phyloP scores from a whole-genome alignment of 2,797 vertebrate genomes.

The Mormyrops attenuatus region DNA sequence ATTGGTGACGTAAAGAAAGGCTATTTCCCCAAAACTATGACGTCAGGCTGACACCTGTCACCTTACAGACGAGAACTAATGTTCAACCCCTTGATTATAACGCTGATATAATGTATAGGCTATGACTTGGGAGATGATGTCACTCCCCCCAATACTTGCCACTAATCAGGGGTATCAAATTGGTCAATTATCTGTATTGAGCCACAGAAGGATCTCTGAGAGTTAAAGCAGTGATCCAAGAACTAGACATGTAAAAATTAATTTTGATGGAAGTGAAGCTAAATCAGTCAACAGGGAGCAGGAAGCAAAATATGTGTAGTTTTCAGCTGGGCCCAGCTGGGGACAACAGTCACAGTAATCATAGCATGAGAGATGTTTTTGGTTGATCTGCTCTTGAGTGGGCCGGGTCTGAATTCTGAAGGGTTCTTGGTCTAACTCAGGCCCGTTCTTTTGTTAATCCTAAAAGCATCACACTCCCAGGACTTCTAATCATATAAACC shows the following conservation, averaged over 20 bases:
- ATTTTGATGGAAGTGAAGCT: background rate
- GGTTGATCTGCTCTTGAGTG: background rate
- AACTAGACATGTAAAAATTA: background rate
- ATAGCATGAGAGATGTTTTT: background rate
- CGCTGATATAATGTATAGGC: background rate
- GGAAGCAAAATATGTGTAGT: background rate
- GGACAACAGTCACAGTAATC: background rate
- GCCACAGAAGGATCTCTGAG: background rate
- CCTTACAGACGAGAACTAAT: background rate
- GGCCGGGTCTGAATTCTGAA: background rate
- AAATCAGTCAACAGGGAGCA: background rate
- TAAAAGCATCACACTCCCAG: background rate
- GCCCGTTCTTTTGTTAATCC: background rate
- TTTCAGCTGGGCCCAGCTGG: background rate
- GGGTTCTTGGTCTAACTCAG: background rate
- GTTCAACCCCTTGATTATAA: background rate
- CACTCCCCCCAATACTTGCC: background rate
- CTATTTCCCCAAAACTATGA: background rate
- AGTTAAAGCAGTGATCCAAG: background rate
- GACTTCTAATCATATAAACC: background rate
- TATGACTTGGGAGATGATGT: background rate
- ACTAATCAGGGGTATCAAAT: background rate
- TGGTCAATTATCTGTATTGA: background rate
- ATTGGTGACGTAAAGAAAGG: background rate
- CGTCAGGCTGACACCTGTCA: background rate